Conservation (phyloP, 2,113 vertebrate genomes). For the Carassius auratus region DNA sequence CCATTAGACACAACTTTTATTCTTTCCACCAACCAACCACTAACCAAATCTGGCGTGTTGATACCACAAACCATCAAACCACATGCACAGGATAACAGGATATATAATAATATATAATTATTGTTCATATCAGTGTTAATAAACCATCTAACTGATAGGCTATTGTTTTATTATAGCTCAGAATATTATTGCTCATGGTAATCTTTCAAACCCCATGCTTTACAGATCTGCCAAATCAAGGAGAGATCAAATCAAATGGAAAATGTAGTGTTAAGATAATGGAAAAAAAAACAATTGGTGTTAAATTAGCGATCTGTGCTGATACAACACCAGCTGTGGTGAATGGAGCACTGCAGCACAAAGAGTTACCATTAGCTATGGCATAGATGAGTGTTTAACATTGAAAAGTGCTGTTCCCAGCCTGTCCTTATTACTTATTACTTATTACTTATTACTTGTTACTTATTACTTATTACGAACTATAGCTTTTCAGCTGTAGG, state of each 20-base stretch:
- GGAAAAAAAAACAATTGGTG: conserved; percentile 1
- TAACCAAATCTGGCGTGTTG: background rate
- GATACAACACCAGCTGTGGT: background rate
- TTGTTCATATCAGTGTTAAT: background rate
- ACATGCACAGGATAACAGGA: background rate
- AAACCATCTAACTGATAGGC: background rate
- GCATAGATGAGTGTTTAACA: background rate
- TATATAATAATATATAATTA: background rate
- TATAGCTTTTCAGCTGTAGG: background rate
- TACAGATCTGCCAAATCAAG: background rate
- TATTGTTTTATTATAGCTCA: background rate
- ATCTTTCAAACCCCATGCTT: background rate
- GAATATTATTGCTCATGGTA: background rate
- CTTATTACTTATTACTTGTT: no score
- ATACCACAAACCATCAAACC: background rate
- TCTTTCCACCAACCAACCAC: background rate
- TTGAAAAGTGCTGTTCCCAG: background rate
- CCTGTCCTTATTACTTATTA: no score
- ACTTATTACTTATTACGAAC: no score
- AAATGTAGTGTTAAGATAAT: conserved; percentile 5
- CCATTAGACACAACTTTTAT: background rate
- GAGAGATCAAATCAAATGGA: background rate
- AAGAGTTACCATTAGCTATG: background rate
- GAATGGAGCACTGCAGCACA: background rate
- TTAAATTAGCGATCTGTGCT: background rate